Evolutionary conservation across 37 sponge, comb jelly and placozoan genomes (phyloP).

Genomic region (Halisarca cf. caerulea): DNA sequence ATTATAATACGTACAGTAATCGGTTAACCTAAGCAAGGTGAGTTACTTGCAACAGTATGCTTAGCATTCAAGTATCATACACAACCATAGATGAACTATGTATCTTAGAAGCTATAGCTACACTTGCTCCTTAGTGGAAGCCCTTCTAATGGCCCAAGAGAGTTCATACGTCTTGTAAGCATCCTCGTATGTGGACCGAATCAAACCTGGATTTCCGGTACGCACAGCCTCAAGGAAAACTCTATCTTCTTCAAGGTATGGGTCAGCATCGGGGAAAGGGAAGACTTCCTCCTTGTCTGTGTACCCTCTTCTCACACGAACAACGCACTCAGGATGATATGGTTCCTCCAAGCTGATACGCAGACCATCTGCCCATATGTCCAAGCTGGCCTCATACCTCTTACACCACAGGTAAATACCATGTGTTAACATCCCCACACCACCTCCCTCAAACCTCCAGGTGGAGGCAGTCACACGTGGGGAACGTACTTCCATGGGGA

Average conservation of each 20-base stretch:
- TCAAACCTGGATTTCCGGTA: constrained; percentile 8
- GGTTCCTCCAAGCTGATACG: constrained; percentile 65
- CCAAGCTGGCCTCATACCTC: constrained; percentile 69
- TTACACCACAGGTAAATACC: constrained; percentile 51
- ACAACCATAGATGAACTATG: too few species aligned
- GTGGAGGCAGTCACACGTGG: constrained; percentile 59
- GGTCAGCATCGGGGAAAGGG: constrained; percentile 72
- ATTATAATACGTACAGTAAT: too few species aligned
- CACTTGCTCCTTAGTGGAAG: neutral
- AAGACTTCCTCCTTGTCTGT: constrained; percentile 44
- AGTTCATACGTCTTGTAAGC: constrained; percentile 76
- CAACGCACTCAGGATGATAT: constrained; percentile 67
- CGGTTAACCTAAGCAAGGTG: too few species aligned
- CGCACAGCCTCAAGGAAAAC: constrained; percentile 67
- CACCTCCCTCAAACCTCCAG: constrained; percentile 66
- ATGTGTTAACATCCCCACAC: constrained; percentile 72
- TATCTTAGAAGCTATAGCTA: too few species aligned
- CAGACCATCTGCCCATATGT: constrained; percentile 86
- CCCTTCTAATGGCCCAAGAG: constrained; percentile 68
- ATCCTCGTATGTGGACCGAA: constrained; percentile 67
- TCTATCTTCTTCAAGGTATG: constrained; percentile 71
- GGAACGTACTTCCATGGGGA: constrained; percentile 37
- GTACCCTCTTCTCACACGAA: constrained; percentile 34
- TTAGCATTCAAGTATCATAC: too few species aligned
- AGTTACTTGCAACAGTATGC: too few species aligned